These are phyloP conservation scores for Brachypodius melanocephalos DNA, from an alignment of 2,113 vertebrate genomes.

Conservation along the genomic window DNA sequence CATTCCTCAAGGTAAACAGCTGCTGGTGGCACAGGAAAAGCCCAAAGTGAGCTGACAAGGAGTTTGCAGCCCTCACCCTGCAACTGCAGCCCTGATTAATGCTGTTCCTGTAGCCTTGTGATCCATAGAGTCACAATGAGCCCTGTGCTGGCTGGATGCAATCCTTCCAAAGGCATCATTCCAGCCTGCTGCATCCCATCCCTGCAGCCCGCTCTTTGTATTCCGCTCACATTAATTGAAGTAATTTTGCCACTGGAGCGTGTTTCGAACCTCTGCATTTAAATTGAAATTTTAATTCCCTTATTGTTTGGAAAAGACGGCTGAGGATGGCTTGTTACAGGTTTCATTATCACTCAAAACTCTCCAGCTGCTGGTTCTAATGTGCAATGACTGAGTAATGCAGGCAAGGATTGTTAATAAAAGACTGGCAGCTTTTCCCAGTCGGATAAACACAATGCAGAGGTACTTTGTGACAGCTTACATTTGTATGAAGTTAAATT, in stretches of 20 bases:
- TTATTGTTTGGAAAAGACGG: conserved; percentile 81
- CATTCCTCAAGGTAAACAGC: conserved; percentile 62
- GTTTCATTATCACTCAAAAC: conserved; percentile 85
- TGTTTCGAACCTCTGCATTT: conserved; percentile 85
- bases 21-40: conserved; percentile 45
- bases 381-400: conserved; percentile 80
- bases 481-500: conserved; percentile 56
- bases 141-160: conserved; percentile 47
- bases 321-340: conserved; percentile 83
- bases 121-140: conserved; percentile 44
- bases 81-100: conserved; percentile 64
- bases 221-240: conserved; percentile 86
- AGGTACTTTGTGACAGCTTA: conserved; percentile 69
- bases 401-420: conserved; percentile 75
- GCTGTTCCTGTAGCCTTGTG: conserved; percentile 61
- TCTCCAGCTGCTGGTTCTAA: conserved; percentile 84
- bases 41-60: conserved; percentile 14
- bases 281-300: conserved; percentile 90
- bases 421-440: conserved; percentile 71
- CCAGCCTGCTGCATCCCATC: conserved; percentile 71
- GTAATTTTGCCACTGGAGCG: conserved; percentile 84
- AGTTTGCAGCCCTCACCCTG: conserved; percentile 13
- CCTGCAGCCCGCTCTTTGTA: conserved; percentile 78
- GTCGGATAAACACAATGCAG: conserved; percentile 50
- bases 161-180: conserved; percentile 70